Percentiles rank a stretch among this genome's conserved stretches.
phyloP scores from a whole-genome alignment of 2,797 vertebrate species.

The Basileuterus tristriatus region DNA sequence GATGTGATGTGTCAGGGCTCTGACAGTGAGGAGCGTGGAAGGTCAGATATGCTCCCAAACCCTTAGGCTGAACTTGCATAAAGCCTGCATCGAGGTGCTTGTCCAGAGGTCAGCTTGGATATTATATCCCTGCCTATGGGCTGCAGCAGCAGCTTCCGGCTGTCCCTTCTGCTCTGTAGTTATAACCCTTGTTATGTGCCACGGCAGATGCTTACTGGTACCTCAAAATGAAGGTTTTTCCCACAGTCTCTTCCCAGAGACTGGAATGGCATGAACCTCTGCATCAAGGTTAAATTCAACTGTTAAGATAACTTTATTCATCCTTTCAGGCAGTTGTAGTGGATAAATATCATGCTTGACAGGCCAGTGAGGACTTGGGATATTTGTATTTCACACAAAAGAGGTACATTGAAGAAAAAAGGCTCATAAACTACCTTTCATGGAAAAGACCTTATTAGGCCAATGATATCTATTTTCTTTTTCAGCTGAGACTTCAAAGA shows the following conservation, averaged over 20 bases:
- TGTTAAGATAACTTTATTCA: background rate
- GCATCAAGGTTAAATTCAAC: background rate
- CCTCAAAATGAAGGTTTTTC: background rate
- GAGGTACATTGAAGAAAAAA: conserved; percentile 2
- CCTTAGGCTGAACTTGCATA: background rate
- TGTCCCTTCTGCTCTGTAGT: background rate
- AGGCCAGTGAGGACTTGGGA: background rate
- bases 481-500: conserved; percentile 16
- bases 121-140: background rate
- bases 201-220: background rate
- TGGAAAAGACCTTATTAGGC: conserved; percentile 5
- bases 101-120: background rate
- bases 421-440: background rate
- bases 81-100: background rate
- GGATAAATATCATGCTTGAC: background rate
- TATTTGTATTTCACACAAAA: background rate
- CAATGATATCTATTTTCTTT: background rate
- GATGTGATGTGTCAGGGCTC: background rate
- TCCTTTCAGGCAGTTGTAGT: background rate
- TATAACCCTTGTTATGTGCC: background rate
- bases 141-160: background rate
- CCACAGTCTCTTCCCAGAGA: background rate
- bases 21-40: background rate
- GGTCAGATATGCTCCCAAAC: background rate
- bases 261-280: background rate